phyloP scores from a whole-genome alignment of 1,140 invertebrate genomes.

The Lutraria rhynchaena region DNA sequence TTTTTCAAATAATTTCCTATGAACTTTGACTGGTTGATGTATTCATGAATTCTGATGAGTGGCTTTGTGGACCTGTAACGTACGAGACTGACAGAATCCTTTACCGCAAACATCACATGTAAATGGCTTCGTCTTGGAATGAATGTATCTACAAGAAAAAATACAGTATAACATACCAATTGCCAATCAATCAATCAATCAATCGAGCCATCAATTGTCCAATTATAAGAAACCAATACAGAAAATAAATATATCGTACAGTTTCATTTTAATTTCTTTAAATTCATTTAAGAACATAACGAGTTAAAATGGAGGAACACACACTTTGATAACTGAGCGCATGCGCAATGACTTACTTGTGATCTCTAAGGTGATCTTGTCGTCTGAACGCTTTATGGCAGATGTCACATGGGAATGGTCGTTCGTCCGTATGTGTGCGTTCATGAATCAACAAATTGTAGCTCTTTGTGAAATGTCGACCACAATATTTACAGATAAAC shows the following conservation, averaged over 20 bases:
- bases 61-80: constrained; percentile 95
- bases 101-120: constrained; percentile 97
- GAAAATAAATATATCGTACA: no score
- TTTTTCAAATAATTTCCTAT: no score
- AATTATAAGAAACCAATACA: no score
- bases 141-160: constrained; percentile 90
- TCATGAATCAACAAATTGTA: constrained; percentile 99
- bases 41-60: constrained; percentile 68
- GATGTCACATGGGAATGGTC: constrained; percentile 98
- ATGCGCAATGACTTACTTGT: constrained; percentile 87
- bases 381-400: constrained; percentile 98
- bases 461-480: constrained; percentile 98
- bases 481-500: constrained; percentile 99
- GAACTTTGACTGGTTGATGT: no score
- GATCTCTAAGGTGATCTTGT: constrained; percentile 97
- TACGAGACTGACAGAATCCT: constrained; percentile 97
- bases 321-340: no score
- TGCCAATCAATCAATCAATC: no score
- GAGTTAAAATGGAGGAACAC: no score
- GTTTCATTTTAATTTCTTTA: no score
- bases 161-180: neutral
- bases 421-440: constrained; percentile 97
- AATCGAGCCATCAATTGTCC: no score
- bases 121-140: constrained; percentile 98
- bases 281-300: no score